These are phyloP conservation scores for Cheilosia vernalis DNA, from an alignment of 2,888 invertebrate genomes.

Conservation along the genomic window DNA sequence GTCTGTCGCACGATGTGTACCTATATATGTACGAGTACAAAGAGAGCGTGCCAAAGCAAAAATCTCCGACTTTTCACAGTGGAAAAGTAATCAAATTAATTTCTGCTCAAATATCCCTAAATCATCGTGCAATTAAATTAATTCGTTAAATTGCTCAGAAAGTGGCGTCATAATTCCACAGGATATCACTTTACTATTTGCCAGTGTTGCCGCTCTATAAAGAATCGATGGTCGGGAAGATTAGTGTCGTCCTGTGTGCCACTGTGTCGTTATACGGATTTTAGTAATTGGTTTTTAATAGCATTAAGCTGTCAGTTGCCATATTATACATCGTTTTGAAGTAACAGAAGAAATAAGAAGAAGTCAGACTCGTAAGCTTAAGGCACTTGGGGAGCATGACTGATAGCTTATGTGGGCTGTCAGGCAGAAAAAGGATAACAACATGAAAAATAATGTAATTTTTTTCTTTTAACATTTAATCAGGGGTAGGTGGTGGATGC, in stretches of 20 bases:
- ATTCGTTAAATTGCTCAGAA: conserved; percentile 67
- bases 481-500: conserved; percentile 1
- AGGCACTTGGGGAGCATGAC: conserved; percentile 11
- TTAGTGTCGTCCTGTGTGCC: conserved; percentile 3
- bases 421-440: conserved; percentile 55
- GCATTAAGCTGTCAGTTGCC: conserved; percentile 65
- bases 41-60: background rate
- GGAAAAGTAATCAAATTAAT: conserved; percentile 56
- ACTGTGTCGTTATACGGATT: conserved; percentile 13
- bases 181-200: conserved; percentile 71
- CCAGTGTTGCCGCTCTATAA: conserved; percentile 24
- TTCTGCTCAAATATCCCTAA: conserved; percentile 51
- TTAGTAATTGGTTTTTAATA: conserved; percentile 71
- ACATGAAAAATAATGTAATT: conserved; percentile 33
- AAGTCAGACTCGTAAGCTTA: background rate
- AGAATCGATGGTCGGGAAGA: conserved; percentile 34
- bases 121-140: conserved; percentile 70
- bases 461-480: background rate
- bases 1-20: background rate
- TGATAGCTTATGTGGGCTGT: conserved; percentile 11
- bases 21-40: background rate
- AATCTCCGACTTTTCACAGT: conserved; percentile 25
- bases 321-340: conserved; percentile 62
- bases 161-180: conserved; percentile 43
- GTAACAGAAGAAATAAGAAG: background rate